Base-by-base conservation (phyloP, 1,140 invertebrate species). In the Artemia franciscana region DNA sequence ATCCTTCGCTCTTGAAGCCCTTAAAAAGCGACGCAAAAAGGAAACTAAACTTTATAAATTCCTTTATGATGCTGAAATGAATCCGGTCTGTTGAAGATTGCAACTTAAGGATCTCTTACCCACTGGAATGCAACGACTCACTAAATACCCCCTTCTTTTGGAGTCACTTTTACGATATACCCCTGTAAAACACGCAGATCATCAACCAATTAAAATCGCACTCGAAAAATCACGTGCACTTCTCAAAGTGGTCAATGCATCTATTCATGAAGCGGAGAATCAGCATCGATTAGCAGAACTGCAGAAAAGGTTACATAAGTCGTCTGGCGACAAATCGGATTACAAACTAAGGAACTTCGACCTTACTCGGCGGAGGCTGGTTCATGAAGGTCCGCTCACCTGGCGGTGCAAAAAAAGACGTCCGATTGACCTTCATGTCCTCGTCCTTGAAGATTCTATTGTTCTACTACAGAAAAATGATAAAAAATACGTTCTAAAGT, bases 71-170 rank as follows among this genome's bases (percentile, higher is more conserved):
- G 81, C 88, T 5, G 92, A 97, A 72, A 82, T 83, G 61, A 84
- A 90, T 74, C 84, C 86, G n/a, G 75, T 90, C 3, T 98, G 93
- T 71, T 80, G 90, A 25, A 78, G 93, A 30, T 76, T 97, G 28
- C 88, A 91, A 71, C 75, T 98, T 26, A 88, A 51, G 39, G 91
- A 93, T 71, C 82, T 95, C 68, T 80, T 97, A 67, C 86, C 91
- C 9, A 87, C 85, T 61, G 88, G 88, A 57, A 88, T 95, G 84
- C 84, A 91, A 74, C 80, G 84, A 67, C 75, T 97, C 58, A 93
- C 92, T 1, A 97, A 97, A 73, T 98, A 98, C 74, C 92, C 92
- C 21, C 72, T 98, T 12, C 77, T 98, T 0, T 83, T 98, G 63
- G 91, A 95, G 70, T 86, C 86, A 67, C 75, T 97, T 24, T 81